Percentiles rank a stretch among this genome's conserved stretches.
Conservation (phyloP, 2,888 invertebrate species). For the Sisyra terminalis region DNA sequence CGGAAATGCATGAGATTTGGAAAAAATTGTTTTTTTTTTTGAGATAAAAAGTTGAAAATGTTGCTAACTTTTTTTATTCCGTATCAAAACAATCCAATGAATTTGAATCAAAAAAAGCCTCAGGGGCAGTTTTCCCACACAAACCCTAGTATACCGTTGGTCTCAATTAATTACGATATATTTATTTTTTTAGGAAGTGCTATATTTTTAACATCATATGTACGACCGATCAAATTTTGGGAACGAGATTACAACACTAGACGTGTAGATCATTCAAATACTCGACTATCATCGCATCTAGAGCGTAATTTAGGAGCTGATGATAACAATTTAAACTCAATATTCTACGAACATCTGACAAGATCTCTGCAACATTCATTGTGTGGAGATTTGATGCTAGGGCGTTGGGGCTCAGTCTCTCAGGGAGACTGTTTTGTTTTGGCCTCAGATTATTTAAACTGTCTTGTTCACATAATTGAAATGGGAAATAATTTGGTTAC, state of each 20-base stretch:
- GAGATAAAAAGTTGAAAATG: no score
- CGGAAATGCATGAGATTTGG: no score
- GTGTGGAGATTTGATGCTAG: constrained; percentile 82
- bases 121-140: no score
- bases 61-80: no score
- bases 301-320: constrained; percentile 87
- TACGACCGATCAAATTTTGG: constrained; percentile 99
- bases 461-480: constrained; percentile 94
- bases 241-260: constrained; percentile 97
- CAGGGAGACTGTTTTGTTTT: constrained; percentile 98
- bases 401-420: constrained; percentile 89
- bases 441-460: constrained; percentile 96
- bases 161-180: constrained; percentile 2
- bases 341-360: constrained; percentile 97
- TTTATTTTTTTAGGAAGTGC: constrained; percentile 64
- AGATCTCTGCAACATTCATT: constrained; percentile 89
- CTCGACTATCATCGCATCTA: constrained; percentile 82
- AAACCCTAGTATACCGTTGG: no score
- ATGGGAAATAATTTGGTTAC: constrained; percentile 96
- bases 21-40: no score
- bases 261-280: constrained; percentile 93
- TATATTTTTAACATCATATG: constrained; percentile 95
- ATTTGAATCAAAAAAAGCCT: no score
- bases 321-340: constrained; percentile 96
- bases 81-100: no score